Base-by-base conservation (phyloP, 2,797 vertebrate genomes). In the Melanogrammus aeglefinus region DNA sequence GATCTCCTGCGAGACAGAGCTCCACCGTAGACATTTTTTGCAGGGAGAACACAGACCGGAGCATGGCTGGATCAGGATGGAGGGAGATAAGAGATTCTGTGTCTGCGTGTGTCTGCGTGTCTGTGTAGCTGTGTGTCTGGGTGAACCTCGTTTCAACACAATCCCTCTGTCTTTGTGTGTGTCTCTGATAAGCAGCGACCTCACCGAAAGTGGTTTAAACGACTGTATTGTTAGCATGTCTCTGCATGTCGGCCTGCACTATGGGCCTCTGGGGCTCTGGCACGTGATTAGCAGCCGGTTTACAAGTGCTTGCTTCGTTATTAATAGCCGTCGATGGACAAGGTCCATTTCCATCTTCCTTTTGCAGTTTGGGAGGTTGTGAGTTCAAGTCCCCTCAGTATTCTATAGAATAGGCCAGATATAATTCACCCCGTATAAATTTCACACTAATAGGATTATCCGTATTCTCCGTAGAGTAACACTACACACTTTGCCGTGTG, bases 1-100 rank as follows among this genome's bases (percentile, higher is more conserved):
- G 91, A 93, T 92, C 91, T 92, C 80, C 88, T 80, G 82, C 74
- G 84, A 36, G 83, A 92, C 89, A 81, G 83, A 9, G 73, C 83
- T 85, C 90, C 88, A 86, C 89, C 85, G 88, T 84, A 83, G 81
- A 88, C 90, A 88, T 90, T 92, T 89, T 91, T 91, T 90, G 85
- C 75, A 0, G 79, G 79, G 78, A 89, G 86, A 82, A 29, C 86
- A 72, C 88, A 74, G 16, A 39, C 79, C 77, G 31, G 82, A 88
- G 86, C 85, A 84, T 73, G 76, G 73, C 87, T 86, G 72, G 90
- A 92, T 92, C 91, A 89, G 91, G 57, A 66, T 66, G n/a, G 57
- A 8, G 57, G 51, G 51, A 57, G 51, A 57, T 9, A 66, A 27
- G 57, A 24, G 18, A n/a, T 57, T 57, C 21, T 21, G 44, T 47